Percentiles rank a stretch among this genome's conserved stretches.
These are phyloP conservation scores for Chrysina gloriosa DNA, from an alignment of 2,888 invertebrate genomes.

Conservation along the genomic window DNA sequence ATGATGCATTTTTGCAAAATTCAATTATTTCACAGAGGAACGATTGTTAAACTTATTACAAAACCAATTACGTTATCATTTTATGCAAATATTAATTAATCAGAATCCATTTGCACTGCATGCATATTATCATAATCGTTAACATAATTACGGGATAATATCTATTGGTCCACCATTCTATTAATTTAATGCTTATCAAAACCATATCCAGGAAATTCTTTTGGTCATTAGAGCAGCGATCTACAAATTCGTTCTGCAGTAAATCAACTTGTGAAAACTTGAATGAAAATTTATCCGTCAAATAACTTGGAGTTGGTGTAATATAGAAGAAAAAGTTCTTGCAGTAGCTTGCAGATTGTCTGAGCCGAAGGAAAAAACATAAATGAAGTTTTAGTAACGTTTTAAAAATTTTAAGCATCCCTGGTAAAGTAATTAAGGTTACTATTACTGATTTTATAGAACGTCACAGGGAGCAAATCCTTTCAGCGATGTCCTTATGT, in stretches of 20 bases:
- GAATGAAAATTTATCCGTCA: slow-evolving; percentile 6
- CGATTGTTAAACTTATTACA: not conserved
- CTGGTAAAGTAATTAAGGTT: slow-evolving; percentile 40
- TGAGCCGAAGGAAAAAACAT: not conserved
- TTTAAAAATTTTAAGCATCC: slow-evolving; percentile 24
- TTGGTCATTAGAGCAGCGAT: not conserved
- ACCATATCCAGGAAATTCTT: not conserved
- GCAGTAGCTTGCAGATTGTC: not conserved
- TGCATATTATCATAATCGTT: not conserved
- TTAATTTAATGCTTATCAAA: not conserved
- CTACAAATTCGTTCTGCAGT: not conserved
- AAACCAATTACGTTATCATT: not conserved
- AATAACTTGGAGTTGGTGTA: not conserved
- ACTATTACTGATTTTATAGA: slow-evolving; percentile 40
- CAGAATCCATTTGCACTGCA: not conserved
- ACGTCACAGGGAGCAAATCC: slow-evolving; percentile 8
- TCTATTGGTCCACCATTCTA: not conserved
- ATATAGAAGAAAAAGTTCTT: not conserved
- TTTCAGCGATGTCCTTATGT: slow-evolving; percentile 11
- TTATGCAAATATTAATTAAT: slow-evolving; percentile 19
- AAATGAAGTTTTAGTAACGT: slow-evolving; percentile 28
- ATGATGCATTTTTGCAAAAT: not conserved
- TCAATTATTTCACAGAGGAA: not conserved
- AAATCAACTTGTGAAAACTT: slow-evolving; percentile 3
- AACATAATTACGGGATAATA: not conserved